A percentile compares a stretch with the other conserved stretches of the same genome.
Conservation (phyloP, 2,797 vertebrate genomes). For the Kryptolebias ocellatus region DNA sequence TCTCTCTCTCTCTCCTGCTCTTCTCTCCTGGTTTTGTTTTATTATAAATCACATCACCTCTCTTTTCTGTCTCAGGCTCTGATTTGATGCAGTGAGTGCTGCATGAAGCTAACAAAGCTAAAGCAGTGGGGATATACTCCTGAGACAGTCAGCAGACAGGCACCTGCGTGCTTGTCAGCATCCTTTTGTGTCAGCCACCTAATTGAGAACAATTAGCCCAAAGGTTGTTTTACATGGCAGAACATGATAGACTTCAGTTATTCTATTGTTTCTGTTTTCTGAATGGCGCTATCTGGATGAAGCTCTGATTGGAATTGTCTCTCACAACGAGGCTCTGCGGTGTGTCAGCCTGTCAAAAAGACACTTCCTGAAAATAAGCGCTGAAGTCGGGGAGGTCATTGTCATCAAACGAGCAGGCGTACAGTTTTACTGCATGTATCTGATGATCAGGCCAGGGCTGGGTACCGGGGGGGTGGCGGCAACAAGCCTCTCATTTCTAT, state of each 20-base stretch:
- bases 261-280: constrained; percentile 67
- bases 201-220: constrained; percentile 77
- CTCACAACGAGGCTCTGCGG: constrained; percentile 32
- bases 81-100: constrained; percentile 45
- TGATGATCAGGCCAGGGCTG: constrained; percentile 40
- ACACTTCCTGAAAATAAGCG: constrained; percentile 55
- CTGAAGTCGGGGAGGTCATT: constrained; percentile 48
- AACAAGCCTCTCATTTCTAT: constrained; percentile 56
- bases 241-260: constrained; percentile 72
- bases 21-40: constrained; percentile 33
- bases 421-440: constrained; percentile 47
- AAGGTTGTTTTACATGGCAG: constrained; percentile 74
- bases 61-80: constrained; percentile 9
- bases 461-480: constrained; percentile 19
- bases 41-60: constrained; percentile 55
- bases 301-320: constrained; percentile 71
- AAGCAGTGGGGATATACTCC: constrained; percentile 38
- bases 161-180: constrained; percentile 68
- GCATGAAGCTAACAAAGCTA: constrained; percentile 55
- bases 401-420: constrained; percentile 57
- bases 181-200: constrained; percentile 70
- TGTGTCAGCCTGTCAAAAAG: constrained; percentile 59
- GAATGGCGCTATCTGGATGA: constrained; percentile 65
- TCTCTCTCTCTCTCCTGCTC: constrained; percentile 14
- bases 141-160: constrained; percentile 58